Evolutionary conservation across 1,140 invertebrate genomes (phyloP), one percentile per base, ranked within the genome.

Genomic region (Anadara kagoshimensis): DNA sequence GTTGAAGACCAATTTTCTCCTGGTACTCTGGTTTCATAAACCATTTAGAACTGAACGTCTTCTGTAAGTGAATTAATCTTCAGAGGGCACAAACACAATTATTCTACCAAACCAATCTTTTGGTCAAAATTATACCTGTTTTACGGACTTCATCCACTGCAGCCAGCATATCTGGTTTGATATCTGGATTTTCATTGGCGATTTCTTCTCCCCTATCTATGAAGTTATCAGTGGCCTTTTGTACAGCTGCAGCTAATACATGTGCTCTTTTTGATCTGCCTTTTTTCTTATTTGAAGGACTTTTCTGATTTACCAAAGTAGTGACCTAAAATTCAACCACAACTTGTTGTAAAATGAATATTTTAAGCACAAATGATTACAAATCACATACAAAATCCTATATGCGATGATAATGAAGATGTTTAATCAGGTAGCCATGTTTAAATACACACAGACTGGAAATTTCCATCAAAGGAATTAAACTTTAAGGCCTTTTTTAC

Each of bases 191-290:
- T 90, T 99, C 97, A 89, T 96, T 95, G 0, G 97, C 97, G 83
- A 99, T 99, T 88, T 95, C 95, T 91, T 98, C 96, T 49, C 97
- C 97, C 81, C 94, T 94, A 79, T 80, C 76, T 24, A 89, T 86
- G 89, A 99, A 99, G 90, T 98, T 98, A 85, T 96, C 94, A 0
- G 97, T 98, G 0, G 97, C 97, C 83, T 97, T 96, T 90, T 99
- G 97, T 11, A 99, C 97, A 12, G 97, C 97, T 49, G 96, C 96
- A 45, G 98, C 97, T 5, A 99, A 90, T 18, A 98, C 96, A 90
- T 97, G 97, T 5, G 97, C 97, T 54, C 97, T 93, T 90, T 99
- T 99, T 0, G 97, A 99, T 86, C 97, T 94, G 16, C 97, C 94
- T 91, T 98, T 98, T 90, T 98, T 98, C 90, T 98, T 98, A 82